Percentiles rank a stretch among this genome's conserved stretches.
phyloP scores from a whole-genome alignment of 1,140 invertebrate species.

The Scylla paramamosain region DNA sequence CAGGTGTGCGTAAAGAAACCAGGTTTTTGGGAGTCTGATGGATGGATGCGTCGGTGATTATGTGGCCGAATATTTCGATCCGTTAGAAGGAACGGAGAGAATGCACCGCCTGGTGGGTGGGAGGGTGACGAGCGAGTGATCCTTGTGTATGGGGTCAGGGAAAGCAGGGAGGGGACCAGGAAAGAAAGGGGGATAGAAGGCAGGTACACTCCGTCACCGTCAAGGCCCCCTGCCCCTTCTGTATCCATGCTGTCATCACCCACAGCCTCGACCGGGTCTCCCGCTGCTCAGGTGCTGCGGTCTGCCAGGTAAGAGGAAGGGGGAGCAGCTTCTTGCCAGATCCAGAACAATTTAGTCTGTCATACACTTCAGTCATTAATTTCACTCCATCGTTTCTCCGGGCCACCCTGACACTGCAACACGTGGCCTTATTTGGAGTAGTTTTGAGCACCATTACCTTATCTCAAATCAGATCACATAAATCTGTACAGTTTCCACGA shows the following conservation, averaged over 20 bases:
- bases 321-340: neutral
- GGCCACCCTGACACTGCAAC: neutral
- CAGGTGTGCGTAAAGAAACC: neutral
- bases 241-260: neutral
- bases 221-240: neutral
- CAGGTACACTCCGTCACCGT: neutral
- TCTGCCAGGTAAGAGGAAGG: neutral
- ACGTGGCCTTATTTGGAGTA: neutral
- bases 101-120: neutral
- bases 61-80: neutral
- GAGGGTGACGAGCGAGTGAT: neutral
- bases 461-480: neutral
- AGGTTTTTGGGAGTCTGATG: neutral
- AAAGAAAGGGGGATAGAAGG: neutral
- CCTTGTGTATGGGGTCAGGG: neutral
- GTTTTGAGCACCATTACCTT: neutral
- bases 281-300: neutral
- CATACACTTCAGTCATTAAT: neutral
- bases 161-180: neutral
- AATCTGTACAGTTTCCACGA: neutral
- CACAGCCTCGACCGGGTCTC: neutral
- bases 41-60: neutral
- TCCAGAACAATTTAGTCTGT: neutral
- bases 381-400: neutral
- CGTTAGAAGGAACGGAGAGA: neutral